Evolutionary conservation across 2,113 vertebrate genomes (phyloP), one percentile per base, ranked within the genome.

Genomic region (Oncorhynchus kisutch): DNA sequence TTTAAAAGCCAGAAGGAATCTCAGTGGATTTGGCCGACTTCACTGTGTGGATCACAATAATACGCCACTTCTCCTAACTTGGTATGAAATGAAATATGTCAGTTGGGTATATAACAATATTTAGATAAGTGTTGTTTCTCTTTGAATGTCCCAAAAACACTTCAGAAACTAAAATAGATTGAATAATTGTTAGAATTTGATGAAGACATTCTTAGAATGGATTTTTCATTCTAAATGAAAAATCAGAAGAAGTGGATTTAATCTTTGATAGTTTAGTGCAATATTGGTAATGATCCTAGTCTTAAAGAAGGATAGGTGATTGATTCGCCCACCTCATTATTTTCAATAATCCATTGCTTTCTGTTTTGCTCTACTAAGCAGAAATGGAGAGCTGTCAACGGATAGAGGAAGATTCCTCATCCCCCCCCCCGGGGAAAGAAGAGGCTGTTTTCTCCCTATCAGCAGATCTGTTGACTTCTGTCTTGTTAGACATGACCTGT

Each of bases 11-110:
- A 5, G 5, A 18, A 54, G 51, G 51, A 0, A 5, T 54, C 16
- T 51, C 4, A 7, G 65, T 12, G 7, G n/a, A 78, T 31, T 24
- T n/a, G 45, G 29, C 25, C 60, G 62, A 83, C 62, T 74, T 34
- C 73, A 71, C 80, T 81, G 73, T 78, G 77, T 29, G 54, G 65
- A 80, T 45, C 45, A 68, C 27, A 68, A 84, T 12, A 45, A 45
- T 3, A 45, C 72, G 70, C 65, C n/a, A 34, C 67, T 81, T 74
- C 48, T 76, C 22, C 73, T 11, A 78, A 84, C 79, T 51, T 62
- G 20, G 51, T 72, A 78, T 83, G 49, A 82, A 84, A 89, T 82
- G 71, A 81, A 86, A 80, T 68, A 84, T 77, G 84, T 22, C 70
- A 83, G 83, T 82, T 81, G 62, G 34, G 1, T 3, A 3, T 25